A percentile compares a stretch with the other conserved stretches of the same genome.
These are phyloP conservation scores for Altica lythri DNA, from an alignment of 2,888 invertebrate genomes.

Conservation along the genomic window DNA sequence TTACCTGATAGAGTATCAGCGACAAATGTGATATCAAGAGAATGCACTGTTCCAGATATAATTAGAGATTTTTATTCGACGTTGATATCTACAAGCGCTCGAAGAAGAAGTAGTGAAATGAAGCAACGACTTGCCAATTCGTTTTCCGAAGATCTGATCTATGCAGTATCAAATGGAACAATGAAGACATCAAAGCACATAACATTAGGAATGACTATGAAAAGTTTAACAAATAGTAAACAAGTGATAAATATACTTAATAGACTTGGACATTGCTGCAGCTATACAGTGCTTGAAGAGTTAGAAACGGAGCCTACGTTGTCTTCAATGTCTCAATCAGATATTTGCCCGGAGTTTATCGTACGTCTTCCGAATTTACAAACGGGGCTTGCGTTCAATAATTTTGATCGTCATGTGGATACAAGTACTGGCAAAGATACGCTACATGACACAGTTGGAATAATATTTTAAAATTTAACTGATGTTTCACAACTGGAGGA, in stretches of 20 bases:
- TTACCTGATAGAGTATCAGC: neutral
- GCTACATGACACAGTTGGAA: slow-evolving; percentile 12
- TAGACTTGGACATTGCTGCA: slow-evolving; percentile 27
- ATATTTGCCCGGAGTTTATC: slow-evolving; percentile 29
- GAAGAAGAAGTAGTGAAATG: neutral
- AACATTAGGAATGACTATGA: slow-evolving; percentile 22
- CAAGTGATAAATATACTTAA: slow-evolving; percentile 20
- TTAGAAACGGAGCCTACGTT: slow-evolving; percentile 31
- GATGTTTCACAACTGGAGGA: neutral
- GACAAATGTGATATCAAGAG: slow-evolving; percentile 9
- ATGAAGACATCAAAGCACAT: slow-evolving; percentile 23
- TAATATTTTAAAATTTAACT: slow-evolving; percentile 17
- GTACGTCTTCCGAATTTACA: slow-evolving; percentile 4
- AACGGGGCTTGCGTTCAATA: slow-evolving; percentile 31
- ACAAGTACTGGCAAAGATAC: slow-evolving; percentile 29
- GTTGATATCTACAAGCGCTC: slow-evolving; percentile 1
- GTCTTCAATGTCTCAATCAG: slow-evolving; percentile 8
- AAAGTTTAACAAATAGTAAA: slow-evolving; percentile 25
- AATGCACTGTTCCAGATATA: slow-evolving; percentile 9
- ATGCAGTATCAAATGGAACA: slow-evolving; percentile 6
- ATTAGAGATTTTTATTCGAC: slow-evolving; percentile 6
- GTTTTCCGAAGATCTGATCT: slow-evolving; percentile 14
- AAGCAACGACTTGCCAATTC: slow-evolving; percentile 1
- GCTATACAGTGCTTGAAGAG: slow-evolving; percentile 24
- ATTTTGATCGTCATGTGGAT: slow-evolving; percentile 33